A percentile compares a stretch with the other conserved stretches of the same genome.
Conservation (phyloP, 2,888 invertebrate genomes). For the Apantesis nais region DNA sequence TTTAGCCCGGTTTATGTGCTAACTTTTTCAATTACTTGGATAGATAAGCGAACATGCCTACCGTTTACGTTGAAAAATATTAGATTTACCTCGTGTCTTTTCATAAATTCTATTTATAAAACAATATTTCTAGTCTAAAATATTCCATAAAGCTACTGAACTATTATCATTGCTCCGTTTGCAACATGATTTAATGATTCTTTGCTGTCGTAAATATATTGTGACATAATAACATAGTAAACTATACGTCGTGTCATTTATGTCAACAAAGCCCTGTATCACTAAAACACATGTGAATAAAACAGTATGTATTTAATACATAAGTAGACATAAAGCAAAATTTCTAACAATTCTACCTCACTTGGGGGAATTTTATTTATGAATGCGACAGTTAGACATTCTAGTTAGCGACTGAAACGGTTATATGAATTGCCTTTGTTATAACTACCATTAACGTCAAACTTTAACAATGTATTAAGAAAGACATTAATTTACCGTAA, state of each 20-base stretch:
- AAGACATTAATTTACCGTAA: neutral
- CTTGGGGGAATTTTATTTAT: constrained; percentile 2
- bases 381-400: neutral
- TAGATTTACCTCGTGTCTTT: constrained; percentile 37
- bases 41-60: constrained; percentile 45
- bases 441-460: neutral
- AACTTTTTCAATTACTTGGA: constrained; percentile 68
- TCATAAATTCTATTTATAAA: constrained; percentile 31
- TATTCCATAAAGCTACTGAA: neutral
- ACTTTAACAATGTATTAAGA: constrained; percentile 11
- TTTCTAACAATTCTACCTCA: neutral
- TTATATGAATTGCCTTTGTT: constrained; percentile 5
- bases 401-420: constrained; percentile 2
- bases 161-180: neutral
- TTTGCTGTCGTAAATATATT: neutral
- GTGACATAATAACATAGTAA: neutral
- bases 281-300: neutral
- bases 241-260: neutral
- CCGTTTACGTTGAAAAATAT: constrained; percentile 43
- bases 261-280: neutral
- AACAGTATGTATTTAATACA: neutral
- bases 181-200: neutral
- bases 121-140: constrained; percentile 31
- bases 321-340: neutral
- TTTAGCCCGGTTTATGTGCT: constrained; percentile 58